phyloP scores from a whole-genome alignment of 2,888 invertebrate species.

The Taphrorychus bicolor region DNA sequence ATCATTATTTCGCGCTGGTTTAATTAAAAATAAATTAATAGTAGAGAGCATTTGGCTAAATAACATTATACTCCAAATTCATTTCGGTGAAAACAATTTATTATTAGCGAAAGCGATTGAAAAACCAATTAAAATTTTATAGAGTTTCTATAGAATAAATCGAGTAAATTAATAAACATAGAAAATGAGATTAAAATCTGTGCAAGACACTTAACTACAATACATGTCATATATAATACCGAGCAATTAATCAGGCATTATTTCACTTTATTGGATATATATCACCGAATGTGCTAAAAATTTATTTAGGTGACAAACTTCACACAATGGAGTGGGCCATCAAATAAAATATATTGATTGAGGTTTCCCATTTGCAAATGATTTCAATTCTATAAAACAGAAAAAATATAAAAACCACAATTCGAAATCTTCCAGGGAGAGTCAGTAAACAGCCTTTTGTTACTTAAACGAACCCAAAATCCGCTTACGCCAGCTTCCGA shows the following conservation, averaged over 20 bases:
- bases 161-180: conserved; percentile 28
- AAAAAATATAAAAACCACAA: no score
- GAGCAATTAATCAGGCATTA: conserved; percentile 12
- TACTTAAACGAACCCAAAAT: neutral
- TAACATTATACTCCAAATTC: conserved; percentile 38
- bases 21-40: conserved; percentile 42
- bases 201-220: conserved; percentile 21
- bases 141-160: conserved; percentile 36
- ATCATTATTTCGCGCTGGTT: conserved; percentile 39
- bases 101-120: conserved; percentile 36
- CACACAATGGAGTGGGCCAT: neutral
- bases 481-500: neutral
- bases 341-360: neutral
- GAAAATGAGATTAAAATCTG: conserved; percentile 23
- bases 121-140: conserved; percentile 41
- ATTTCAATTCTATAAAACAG: no score
- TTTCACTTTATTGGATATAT: conserved; percentile 3
- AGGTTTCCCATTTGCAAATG: no score
- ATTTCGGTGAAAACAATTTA: conserved; percentile 37
- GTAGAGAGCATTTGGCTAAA: conserved; percentile 39
- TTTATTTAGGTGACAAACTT: neutral
- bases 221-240: conserved; percentile 2
- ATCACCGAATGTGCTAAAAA: neutral
- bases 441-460: neutral
- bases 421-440: neutral